These are phyloP conservation scores for Eupithecia subfuscata DNA, from an alignment of 2,888 invertebrate genomes.

Conservation along the genomic window DNA sequence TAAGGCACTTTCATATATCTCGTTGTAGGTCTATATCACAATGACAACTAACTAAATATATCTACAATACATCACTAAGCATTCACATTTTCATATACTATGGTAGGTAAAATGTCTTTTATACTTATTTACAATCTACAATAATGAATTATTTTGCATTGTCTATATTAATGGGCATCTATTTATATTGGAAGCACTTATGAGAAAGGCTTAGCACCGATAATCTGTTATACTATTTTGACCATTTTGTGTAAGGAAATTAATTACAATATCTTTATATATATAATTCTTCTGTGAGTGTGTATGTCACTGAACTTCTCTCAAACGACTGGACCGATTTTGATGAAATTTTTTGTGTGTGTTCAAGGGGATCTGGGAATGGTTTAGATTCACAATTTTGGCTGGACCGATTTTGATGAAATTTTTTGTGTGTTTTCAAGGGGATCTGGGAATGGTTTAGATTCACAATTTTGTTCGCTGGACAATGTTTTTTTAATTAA, in stretches of 20 bases:
- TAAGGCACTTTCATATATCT: slow-evolving; percentile 66
- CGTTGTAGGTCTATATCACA: slow-evolving; percentile 81
- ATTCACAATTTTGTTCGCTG: no score
- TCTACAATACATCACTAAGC: slow-evolving; percentile 47
- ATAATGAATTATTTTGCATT: slow-evolving; percentile 26
- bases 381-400: no score
- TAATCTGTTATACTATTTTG: background rate
- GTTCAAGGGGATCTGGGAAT: no score
- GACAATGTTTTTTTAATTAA: no score
- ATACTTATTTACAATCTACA: slow-evolving; percentile 56
- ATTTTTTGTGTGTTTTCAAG: no score
- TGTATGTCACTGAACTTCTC: no score
- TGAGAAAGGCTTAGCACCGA: slow-evolving; percentile 27
- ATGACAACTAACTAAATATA: slow-evolving; percentile 58
- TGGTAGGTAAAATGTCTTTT: slow-evolving; percentile 43
- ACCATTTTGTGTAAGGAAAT: background rate
- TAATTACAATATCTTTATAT: no score
- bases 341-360: no score
- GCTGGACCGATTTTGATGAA: no score
- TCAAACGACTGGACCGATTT: no score
- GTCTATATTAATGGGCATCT: slow-evolving; percentile 15
- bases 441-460: no score
- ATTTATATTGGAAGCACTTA: slow-evolving; percentile 56
- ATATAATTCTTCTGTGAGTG: no score
- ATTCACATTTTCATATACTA: slow-evolving; percentile 46